A percentile compares a stretch with the other conserved stretches of the same genome.
Evolutionary conservation across 2,113 vertebrate genomes (phyloP).

Genomic region (Microcebus murinus): DNA sequence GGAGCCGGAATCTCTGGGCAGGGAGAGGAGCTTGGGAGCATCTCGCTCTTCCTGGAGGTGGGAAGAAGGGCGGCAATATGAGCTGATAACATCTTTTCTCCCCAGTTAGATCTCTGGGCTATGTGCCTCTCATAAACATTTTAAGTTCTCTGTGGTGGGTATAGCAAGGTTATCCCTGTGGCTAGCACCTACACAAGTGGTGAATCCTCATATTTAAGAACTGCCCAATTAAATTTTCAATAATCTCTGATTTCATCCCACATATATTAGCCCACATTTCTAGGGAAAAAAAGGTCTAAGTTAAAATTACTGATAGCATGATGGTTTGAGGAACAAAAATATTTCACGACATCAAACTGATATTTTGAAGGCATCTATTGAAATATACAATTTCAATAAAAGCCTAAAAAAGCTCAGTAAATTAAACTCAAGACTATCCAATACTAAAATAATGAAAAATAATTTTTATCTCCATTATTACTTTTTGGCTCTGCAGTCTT

Average conservation of each 20-base stretch:
- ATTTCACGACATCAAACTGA: background rate
- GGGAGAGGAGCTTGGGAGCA: no score
- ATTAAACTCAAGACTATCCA: constrained; percentile 53
- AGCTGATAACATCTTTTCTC: background rate
- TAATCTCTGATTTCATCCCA: background rate
- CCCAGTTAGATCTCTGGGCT: background rate
- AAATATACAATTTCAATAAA: constrained; percentile 52
- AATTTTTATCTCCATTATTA: constrained; percentile 66
- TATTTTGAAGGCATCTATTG: constrained; percentile 45
- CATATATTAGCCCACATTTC: background rate
- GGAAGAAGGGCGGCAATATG: fast-evolving
- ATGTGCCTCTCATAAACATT: background rate
- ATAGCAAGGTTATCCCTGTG: background rate
- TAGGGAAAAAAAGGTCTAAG: background rate
- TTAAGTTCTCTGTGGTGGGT: background rate
- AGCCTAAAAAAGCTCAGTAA: constrained; percentile 47
- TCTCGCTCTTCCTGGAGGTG: background rate
- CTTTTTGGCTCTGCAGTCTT: constrained; percentile 13
- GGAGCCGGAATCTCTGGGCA: background rate
- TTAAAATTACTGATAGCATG: constrained; percentile 28
- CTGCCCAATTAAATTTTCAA: background rate
- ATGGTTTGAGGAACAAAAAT: constrained; percentile 46
- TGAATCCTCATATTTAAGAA: background rate
- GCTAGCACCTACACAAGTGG: background rate
- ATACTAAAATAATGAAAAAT: constrained; percentile 69